Conservation (phyloP, 2,888 invertebrate species). For the Hemicrepidius hirtus region DNA sequence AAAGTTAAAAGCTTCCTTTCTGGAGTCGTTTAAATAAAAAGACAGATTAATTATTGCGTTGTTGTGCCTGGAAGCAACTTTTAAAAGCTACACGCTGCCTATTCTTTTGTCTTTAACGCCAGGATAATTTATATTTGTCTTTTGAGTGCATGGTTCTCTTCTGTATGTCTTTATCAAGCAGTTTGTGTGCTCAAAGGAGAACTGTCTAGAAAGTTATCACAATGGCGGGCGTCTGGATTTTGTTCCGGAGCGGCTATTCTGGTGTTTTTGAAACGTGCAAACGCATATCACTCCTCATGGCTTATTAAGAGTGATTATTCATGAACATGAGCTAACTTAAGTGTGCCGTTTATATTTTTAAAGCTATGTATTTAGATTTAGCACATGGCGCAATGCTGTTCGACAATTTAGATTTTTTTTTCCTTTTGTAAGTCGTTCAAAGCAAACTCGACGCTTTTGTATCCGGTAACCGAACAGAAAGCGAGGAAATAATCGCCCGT, state of each 20-base stretch:
- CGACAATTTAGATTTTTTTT: slow-evolving; percentile 12
- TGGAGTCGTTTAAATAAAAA: slow-evolving; percentile 14
- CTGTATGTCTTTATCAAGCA: slow-evolving; percentile 28
- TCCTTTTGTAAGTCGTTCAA: slow-evolving; percentile 8
- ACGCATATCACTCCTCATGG: slow-evolving; percentile 27
- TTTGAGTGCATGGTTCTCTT: slow-evolving; percentile 28
- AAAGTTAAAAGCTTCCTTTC: slow-evolving; percentile 20
- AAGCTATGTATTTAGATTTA: slow-evolving; percentile 18
- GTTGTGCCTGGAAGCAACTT: slow-evolving; percentile 25
- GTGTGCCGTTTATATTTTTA: slow-evolving; percentile 23
- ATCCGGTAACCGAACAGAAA: slow-evolving; percentile 4
- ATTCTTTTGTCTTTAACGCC: slow-evolving; percentile 24
- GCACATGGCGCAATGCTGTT: slow-evolving; percentile 22
- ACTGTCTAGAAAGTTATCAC: slow-evolving; percentile 32
- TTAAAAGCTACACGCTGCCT: slow-evolving; percentile 16
- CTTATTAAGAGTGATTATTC: slow-evolving; percentile 36
- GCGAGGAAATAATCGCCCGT: slow-evolving; percentile 3
- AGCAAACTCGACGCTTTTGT: slow-evolving; percentile 1
- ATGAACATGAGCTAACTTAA: slow-evolving; percentile 24
- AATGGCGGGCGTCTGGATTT: slow-evolving; percentile 33
- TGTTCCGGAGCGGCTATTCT: slow-evolving; percentile 8
- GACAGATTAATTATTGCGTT: slow-evolving; percentile 26
- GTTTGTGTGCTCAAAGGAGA: slow-evolving; percentile 28
- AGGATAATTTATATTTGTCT: slow-evolving; percentile 25
- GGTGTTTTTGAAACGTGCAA: slow-evolving; percentile 30